Conservation (phyloP, 2,888 invertebrate genomes). For the Drosophila monieri region DNA sequence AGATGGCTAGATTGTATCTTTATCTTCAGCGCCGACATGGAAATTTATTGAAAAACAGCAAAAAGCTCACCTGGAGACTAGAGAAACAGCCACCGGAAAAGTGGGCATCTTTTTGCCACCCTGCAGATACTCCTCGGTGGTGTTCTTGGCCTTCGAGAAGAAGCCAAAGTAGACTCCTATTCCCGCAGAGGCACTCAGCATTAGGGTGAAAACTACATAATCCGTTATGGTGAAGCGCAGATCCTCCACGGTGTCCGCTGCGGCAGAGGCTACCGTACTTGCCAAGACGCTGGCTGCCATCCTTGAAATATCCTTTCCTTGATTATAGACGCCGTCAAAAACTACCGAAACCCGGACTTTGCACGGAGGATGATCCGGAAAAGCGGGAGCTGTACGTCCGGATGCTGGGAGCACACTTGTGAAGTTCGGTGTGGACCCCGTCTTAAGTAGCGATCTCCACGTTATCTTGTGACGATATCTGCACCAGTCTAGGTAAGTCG, state of each 20-base stretch:
- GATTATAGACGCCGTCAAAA: not conserved
- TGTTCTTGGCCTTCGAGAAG: conserved; percentile 85
- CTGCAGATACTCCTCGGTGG: conserved; percentile 86
- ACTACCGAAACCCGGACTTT: not conserved
- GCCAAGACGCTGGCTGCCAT: conserved; percentile 40
- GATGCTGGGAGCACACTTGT: conserved; percentile 45
- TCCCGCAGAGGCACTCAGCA: conserved; percentile 85
- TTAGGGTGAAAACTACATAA: conserved; percentile 85
- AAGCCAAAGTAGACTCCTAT: conserved; percentile 86
- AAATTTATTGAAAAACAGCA: conserved; percentile 23
- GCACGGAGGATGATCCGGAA: not conserved
- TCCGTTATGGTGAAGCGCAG: conserved; percentile 83
- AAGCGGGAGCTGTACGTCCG: conserved; percentile 5
- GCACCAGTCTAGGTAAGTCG: conserved; percentile 17
- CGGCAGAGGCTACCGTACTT: conserved; percentile 35
- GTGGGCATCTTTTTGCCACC: conserved; percentile 86
- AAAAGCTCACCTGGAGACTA: conserved; percentile 85
- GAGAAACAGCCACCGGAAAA: conserved; percentile 87
- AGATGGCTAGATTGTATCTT: not conserved
- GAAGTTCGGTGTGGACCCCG: conserved; percentile 9
- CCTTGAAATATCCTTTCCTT: conserved; percentile 1
- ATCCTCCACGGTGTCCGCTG: conserved; percentile 35
- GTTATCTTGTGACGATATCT: conserved; percentile 57
- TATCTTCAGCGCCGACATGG: conserved; percentile 34
- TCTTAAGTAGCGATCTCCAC: conserved; percentile 49